Conservation (phyloP, 2,888 invertebrate genomes). For the Caenorhabditis doughertyi region DNA sequence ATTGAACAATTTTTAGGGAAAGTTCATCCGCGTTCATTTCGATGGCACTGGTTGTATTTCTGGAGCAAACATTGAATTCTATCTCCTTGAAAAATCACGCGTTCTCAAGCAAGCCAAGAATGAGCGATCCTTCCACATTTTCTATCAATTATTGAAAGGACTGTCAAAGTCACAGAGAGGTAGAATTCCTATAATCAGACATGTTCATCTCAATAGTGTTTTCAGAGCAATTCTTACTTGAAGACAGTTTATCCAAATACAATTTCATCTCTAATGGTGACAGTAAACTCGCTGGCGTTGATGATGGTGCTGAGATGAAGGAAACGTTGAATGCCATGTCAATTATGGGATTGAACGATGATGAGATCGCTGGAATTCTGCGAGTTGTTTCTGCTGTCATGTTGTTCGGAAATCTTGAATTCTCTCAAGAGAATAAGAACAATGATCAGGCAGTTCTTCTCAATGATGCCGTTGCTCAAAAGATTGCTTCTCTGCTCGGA, state of each 20-base stretch:
- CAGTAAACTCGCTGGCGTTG: conserved; percentile 91
- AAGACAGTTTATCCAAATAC: conserved; percentile 93
- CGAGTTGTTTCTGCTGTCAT: conserved; percentile 95
- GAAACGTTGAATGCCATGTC: conserved; percentile 97
- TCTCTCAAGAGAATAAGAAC: conserved; percentile 95
- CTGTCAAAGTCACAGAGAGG: conserved; percentile 86
- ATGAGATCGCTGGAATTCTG: conserved; percentile 94
- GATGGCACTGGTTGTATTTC: conserved; percentile 99
- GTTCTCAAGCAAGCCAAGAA: conserved; percentile 98
- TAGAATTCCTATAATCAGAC: not conserved
- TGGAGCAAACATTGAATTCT: conserved; percentile 99
- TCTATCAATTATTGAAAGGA: conserved; percentile 96
- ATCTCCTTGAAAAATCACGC: conserved; percentile 97
- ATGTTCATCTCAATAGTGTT: not conserved
- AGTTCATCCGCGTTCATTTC: conserved; percentile 99
- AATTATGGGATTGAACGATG: conserved; percentile 97
- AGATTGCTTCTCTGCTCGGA: conserved; percentile 93
- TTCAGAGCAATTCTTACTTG: conserved; percentile 88
- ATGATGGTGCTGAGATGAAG: conserved; percentile 93
- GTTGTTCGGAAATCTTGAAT: conserved; percentile 98
- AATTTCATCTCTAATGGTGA: conserved; percentile 92
- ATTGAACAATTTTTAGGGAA: conserved; percentile 86
- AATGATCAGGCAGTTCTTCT: conserved; percentile 98
- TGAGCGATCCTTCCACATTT: conserved; percentile 98
- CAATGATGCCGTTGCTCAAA: conserved; percentile 93